Evolutionary conservation across 1,140 invertebrate genomes (phyloP), one percentile per base, ranked within the genome.

Genomic region (Leptoteleia sp.): DNA sequence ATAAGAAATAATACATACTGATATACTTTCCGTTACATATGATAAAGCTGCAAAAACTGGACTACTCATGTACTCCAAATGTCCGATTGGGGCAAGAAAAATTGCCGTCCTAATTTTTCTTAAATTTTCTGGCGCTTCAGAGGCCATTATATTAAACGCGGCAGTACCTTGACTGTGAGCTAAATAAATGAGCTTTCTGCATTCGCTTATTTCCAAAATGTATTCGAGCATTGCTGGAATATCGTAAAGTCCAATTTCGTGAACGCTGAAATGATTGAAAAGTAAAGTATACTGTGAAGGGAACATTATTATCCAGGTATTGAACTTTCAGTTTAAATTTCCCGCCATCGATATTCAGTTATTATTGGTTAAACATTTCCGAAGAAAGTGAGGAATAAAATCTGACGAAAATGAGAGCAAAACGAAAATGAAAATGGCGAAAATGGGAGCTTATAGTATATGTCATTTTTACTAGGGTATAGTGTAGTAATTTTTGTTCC

Each of bases 181-280:
- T 1, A 95, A 83, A 82, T 95, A 96, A 64, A 87, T 87, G 0
- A 95, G 35, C 65, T 91, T 87, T 40, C 86, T 37, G 37, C 89
- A 81, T 0, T 87, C 83, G 0, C 93, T 93, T 0, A 50, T 71
- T 1, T 91, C 82, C 1, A 94, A 76, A 7, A 93, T 89, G 65
- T 92, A 90, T 72, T 95, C 92, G 6, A 96, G 92, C 90, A 93
- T 93, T 0, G 94, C 92, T 9, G 95, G 94, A 22, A 96, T 72
- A 85, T 96, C 95, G 50, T 92, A 92, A 0, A 89, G 84, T 4
- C 93, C 94, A 82, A 96, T 94, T 83, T 96, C 94, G 77, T 96
- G 93, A 85, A 90, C 92, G 17, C 88, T 92, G 9, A 35, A 35
- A 25, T 25, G 22, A 25, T 25, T 25, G 6, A 6, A 25, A n/a